A percentile compares a stretch with the other conserved stretches of the same genome.
Conservation (phyloP, 30 jellyfish, hydroid and myxozoan genomes). For the Catostylus mosaicus region DNA sequence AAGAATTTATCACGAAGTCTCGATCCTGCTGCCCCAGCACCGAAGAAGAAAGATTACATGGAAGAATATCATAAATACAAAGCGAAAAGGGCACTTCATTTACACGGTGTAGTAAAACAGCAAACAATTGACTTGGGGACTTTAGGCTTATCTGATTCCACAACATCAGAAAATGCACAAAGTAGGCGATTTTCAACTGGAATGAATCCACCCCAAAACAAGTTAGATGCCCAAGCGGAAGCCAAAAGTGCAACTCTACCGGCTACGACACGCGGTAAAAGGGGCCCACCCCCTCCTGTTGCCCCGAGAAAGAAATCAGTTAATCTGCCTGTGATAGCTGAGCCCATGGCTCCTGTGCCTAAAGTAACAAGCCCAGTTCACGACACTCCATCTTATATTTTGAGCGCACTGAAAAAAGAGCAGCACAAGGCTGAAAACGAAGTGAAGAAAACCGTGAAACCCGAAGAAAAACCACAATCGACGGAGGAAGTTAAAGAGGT, state of each 20-base stretch:
- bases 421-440: conserved; percentile 54
- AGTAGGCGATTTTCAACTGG: conserved; percentile 69
- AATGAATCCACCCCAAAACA: conserved; percentile 27
- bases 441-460: background rate
- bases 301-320: conserved; percentile 74
- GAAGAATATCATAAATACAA: conserved; percentile 59
- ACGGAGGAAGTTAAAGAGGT: background rate
- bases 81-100: conserved; percentile 64
- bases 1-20: conserved; percentile 42
- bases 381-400: conserved; percentile 58
- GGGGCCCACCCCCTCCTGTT: conserved; percentile 81
- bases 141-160: conserved; percentile 21
- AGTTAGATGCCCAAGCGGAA: background rate
- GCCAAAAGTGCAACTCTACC: conserved; percentile 48
- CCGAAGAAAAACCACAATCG: background rate
- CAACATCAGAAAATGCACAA: conserved; percentile 11
- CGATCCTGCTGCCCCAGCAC: conserved; percentile 58
- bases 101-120: conserved; percentile 69
- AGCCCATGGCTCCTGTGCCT: conserved; percentile 10
- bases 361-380: conserved; percentile 33
- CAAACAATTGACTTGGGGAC: conserved; percentile 68
- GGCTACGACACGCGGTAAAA: background rate
- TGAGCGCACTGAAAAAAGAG: conserved; percentile 67
- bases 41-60: conserved; percentile 50
- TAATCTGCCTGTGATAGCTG: conserved; percentile 43